Base-by-base conservation (phyloP, 2,888 invertebrate genomes). In the Elegia similella region DNA sequence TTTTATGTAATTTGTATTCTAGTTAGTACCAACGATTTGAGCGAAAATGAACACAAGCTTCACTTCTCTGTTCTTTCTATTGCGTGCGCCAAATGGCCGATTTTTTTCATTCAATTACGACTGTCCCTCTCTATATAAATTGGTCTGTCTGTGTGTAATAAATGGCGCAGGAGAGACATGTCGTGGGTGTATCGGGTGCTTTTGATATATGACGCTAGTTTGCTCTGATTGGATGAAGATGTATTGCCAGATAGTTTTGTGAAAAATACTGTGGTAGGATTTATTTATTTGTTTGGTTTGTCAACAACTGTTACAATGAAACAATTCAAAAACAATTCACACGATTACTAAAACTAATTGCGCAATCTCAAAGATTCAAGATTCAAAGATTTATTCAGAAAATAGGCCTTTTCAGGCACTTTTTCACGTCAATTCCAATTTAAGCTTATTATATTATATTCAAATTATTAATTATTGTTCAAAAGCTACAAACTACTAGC, bases 41-140 rank as follows among this genome's bases (percentile, higher is more conserved):
- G 34, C 34, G 1, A 3, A 3, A 12, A 2, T 0, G 8, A 12
- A 2, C 10, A 12, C 0, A 38, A 38, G 38, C n/a, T 38, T n/a
- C 38, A 38, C 6, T 12, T 38, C 38, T 38, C 2, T n/a, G n/a
- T 6, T 6, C 6, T 38, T 12, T 38, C n/a, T 38, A 1, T n/a
- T 38, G 38, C 73, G 77, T 77, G 76, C 70, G 73, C 72, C 77
- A 84, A 75, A 76, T 77, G 74, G 80, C 69, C 81, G 76, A 87
- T 88, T 89, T 88, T 89, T 88, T 86, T 84, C 84, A 86, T 88
- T 88, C 87, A 88, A 89, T 90, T 87, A 89, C 80, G 77, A 76
- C 72, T 84, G 80, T 80, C 88, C 80, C 82, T 81, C 78, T 76
- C 78, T 81, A 75, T 85, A 89, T 88, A 87, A 88, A 89, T 89